Base-by-base conservation (phyloP, 2,113 vertebrate genomes). In the Suricata suricatta region DNA sequence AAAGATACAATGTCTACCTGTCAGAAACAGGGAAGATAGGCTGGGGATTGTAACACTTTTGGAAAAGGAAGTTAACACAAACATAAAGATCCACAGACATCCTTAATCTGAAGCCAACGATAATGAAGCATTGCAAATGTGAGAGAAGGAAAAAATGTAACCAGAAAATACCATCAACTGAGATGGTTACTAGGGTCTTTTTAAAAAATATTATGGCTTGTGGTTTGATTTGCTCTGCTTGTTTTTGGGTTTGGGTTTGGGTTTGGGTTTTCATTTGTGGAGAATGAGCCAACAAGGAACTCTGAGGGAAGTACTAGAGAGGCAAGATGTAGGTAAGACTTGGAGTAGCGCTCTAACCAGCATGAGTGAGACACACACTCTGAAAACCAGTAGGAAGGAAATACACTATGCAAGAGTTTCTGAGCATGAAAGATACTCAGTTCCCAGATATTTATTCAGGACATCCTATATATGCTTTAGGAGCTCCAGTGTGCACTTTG, bases 241-340 rank as follows among this genome's bases (percentile, higher is more conserved):
- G 19, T 14, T 7, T 60, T 60, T 60, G 23, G 57, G 14, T 54
- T 54, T 54, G 16, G 15, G 3, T 54, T 60, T 23, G 23, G 57
- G 2, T 60, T 8, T 23, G 23, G 57, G 35, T 85, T 92, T 64
- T 82, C 9, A n/a, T 52, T 74, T 77, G 86, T 86, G 54, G 38
- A 95, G 29, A 80, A 90, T 95, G 52, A 74, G 80, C 76, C 74
- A 83, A 77, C 3, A 94, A 50, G 41, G 92, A 95, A 69, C 38
- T 7, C 38, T 57, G 19, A 79, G 12, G 3, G 25, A 91, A 83
- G 17, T 2, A 69, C 17, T 41, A 31, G 60, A 31, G 60, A 96
- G 7, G 9, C 57, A 84, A 89, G 15, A 47, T 60, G 57, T 31
- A 19, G 25, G 52, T 54, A 74, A 87, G 27, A 33, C 33, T 64